Percentiles rank a stretch among this genome's conserved stretches.
These are phyloP conservation scores for Cyclopterus lumpus DNA, from an alignment of 2,797 vertebrate genomes.

Conservation along the genomic window DNA sequence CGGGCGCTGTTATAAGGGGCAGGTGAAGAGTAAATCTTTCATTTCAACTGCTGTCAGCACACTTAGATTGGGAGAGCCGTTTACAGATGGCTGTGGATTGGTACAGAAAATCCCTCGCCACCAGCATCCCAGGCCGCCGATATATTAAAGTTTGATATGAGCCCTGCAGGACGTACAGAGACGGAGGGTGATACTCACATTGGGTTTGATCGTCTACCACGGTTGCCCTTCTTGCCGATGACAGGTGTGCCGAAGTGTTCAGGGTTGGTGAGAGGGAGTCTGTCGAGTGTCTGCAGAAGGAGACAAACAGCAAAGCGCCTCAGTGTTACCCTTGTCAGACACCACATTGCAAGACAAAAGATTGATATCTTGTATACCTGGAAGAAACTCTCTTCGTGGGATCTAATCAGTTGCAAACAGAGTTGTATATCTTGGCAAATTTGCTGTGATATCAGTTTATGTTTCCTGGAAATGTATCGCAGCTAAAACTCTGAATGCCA, in stretches of 20 bases:
- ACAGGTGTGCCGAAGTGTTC: slow-evolving; percentile 89
- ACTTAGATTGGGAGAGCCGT: slow-evolving; percentile 23
- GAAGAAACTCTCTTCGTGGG: slow-evolving; percentile 4
- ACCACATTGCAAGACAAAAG: slow-evolving; percentile 29
- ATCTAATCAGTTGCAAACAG: slow-evolving; percentile 25
- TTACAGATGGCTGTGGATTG: slow-evolving; percentile 37
- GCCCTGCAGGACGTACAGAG: not conserved
- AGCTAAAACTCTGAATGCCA: slow-evolving; percentile 16
- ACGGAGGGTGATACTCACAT: slow-evolving; percentile 67
- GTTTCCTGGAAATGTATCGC: slow-evolving; percentile 32
- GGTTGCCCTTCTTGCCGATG: slow-evolving; percentile 87
- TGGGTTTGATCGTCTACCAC: slow-evolving; percentile 84
- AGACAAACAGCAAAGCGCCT: slow-evolving; percentile 39
- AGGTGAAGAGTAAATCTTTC: slow-evolving; percentile 59
- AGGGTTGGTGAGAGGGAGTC: slow-evolving; percentile 87
- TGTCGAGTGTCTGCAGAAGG: slow-evolving; percentile 84
- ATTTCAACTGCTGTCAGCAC: slow-evolving; percentile 55
- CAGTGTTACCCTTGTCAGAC: slow-evolving; percentile 39
- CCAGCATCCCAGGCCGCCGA: slow-evolving; percentile 13
- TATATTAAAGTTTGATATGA: slow-evolving; percentile 28
- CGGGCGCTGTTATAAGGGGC: slow-evolving; percentile 44
- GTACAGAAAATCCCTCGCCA: slow-evolving; percentile 33
- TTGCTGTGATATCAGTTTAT: not conserved
- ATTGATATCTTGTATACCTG: slow-evolving; percentile 11
- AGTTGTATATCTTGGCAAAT: slow-evolving; percentile 4